Percentiles rank a stretch among this genome's conserved stretches.
phyloP scores from a whole-genome alignment of 2,797 vertebrate genomes.

The Moxostoma hubbsi region DNA sequence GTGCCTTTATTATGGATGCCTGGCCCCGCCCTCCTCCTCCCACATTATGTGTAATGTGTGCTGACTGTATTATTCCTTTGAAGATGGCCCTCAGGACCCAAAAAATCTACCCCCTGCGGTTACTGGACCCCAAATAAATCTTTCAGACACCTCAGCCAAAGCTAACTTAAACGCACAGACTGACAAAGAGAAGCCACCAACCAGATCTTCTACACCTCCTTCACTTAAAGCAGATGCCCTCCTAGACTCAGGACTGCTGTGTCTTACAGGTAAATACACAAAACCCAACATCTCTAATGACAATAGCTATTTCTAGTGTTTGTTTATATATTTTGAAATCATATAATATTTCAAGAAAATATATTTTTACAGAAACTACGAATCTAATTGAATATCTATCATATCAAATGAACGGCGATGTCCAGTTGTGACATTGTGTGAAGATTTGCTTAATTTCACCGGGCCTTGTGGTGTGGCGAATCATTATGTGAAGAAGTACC shows the following conservation, averaged over 20 bases:
- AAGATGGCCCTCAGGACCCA: slow-evolving; percentile 44
- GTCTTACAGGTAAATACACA: slow-evolving; percentile 84
- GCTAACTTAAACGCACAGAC: slow-evolving; percentile 26
- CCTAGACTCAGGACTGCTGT: slow-evolving; percentile 76
- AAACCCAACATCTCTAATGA: not conserved
- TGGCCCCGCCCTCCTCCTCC: no score
- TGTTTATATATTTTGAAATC: not conserved
- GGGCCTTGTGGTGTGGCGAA: no score
- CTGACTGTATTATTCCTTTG: not conserved
- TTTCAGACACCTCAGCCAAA: not conserved
- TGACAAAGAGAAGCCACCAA: slow-evolving; percentile 52
- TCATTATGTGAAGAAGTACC: no score
- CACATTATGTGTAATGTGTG: no score
- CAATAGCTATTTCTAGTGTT: not conserved
- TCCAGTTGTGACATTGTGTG: no score
- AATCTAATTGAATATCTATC: no score
- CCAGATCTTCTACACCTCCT: slow-evolving; percentile 65
- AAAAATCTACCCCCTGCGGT: slow-evolving; percentile 10
- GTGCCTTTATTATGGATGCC: no score
- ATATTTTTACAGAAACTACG: no score
- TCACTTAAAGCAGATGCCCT: slow-evolving; percentile 75
- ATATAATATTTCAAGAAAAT: no score
- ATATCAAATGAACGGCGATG: no score
- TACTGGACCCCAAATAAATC: slow-evolving; percentile 29
- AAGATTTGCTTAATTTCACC: no score